phyloP scores from a whole-genome alignment of 2,888 invertebrate species.

The Drosophila macrothrix region DNA sequence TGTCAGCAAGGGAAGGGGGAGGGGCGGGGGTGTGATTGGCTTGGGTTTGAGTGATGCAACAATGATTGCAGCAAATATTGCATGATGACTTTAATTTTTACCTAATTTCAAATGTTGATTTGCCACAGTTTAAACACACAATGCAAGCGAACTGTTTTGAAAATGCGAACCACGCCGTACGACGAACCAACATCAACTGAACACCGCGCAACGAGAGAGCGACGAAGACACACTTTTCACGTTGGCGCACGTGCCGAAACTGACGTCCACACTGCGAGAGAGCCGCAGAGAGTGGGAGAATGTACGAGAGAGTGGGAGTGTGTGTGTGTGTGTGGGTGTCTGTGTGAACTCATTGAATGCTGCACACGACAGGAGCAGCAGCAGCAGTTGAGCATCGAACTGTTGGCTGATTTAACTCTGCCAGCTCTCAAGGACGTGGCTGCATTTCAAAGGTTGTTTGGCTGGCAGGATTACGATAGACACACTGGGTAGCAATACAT shows the following conservation, averaged over 20 bases:
- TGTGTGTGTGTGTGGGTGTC: slow-evolving; percentile 8
- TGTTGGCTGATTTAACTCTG: slow-evolving; percentile 38
- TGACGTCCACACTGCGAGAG: slow-evolving; percentile 26
- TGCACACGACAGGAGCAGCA: slow-evolving; percentile 33
- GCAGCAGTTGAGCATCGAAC: slow-evolving; percentile 7
- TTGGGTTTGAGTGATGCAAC: not conserved
- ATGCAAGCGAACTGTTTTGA: slow-evolving; percentile 34
- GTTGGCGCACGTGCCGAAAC: slow-evolving; percentile 64
- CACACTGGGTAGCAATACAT: slow-evolving; percentile 18
- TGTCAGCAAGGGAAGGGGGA: not conserved
- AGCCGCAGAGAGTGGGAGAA: not conserved
- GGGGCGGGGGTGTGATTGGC: not conserved
- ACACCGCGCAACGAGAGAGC: slow-evolving; percentile 12
- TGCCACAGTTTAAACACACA: slow-evolving; percentile 28
- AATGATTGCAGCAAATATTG: not conserved
- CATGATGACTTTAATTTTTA: slow-evolving; percentile 28
- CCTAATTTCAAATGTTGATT: slow-evolving; percentile 39
- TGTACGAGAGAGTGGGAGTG: slow-evolving; percentile 2
- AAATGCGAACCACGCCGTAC: slow-evolving; percentile 69
- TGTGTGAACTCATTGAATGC: slow-evolving; percentile 53
- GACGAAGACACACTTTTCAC: slow-evolving; percentile 25
- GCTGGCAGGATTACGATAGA: not conserved
- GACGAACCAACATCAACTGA: slow-evolving; percentile 79
- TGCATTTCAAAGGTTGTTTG: slow-evolving; percentile 39
- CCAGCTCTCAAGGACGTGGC: slow-evolving; percentile 59